Base-by-base conservation (phyloP, 2,797 vertebrate genomes). In the Darevskia nairensis region DNA sequence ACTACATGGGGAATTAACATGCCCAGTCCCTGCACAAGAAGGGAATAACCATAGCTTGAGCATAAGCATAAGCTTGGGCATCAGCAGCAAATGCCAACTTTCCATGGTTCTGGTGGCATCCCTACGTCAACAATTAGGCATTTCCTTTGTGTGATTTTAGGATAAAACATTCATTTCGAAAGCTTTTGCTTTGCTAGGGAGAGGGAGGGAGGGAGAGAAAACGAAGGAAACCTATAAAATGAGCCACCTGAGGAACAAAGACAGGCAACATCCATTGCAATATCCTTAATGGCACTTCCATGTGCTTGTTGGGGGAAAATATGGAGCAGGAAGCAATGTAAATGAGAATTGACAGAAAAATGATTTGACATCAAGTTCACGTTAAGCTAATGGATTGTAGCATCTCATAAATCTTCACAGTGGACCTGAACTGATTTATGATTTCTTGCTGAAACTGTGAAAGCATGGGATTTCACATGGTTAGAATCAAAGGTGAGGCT, bases 401-500 rank as follows among this genome's bases (percentile, higher is more conserved):
- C 83, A 90, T 81, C 55, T 89, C 78, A 55, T 59, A 78, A 76
- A 55, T 17, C 46, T 44, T 78, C 61, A 25, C 39, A 61, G 8
- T 89, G 89, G 91, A 93, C 82, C 61, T 88, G 89, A 86, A 46
- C 72, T 90, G 92, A 95, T 93, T 93, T 94, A 93, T 92, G 84
- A 91, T 93, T 94, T 93, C 84, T 89, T 90, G 91, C 91, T 87
- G 91, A 94, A 95, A 91, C 80, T 80, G 86, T 7, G 0, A 89
- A 90, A 95, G 89, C 77, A 86, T 88, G 71, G 27, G 90, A 93
- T 92, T 93, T 91, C 92, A 89, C 90, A 93, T 50, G 92, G 89
- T 86, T 92, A 92, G 3, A 77, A 88, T 92, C 88, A 92, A 89
- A 94, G 95, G 83, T 90, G 88, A 93, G 94, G 94, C 93, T 92